Base-by-base conservation (phyloP, 2,888 invertebrate genomes). In the Autographa pulchrina region DNA sequence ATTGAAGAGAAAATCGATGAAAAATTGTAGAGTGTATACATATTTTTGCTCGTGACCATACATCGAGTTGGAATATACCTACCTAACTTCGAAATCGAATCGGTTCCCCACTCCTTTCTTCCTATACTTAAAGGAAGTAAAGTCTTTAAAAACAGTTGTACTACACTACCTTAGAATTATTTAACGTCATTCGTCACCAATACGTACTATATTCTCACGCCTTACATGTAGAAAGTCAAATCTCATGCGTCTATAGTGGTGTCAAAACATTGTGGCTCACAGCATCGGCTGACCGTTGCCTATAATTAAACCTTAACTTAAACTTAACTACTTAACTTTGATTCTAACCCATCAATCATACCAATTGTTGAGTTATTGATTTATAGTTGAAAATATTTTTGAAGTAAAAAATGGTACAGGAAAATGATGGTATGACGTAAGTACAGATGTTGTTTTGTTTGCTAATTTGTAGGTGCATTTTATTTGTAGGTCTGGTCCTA, bases 211-310 rank as follows among this genome's bases (percentile, higher is more conserved):
- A 56, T 83, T 83, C 85, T 78, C 85, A 83, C 83, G 83, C 72
- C 41, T 41, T 60, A 62, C 18, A 48, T 56, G 70, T 75, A 74
- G 82, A 83, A 85, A 85, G 82, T 76, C 52, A 60, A 73, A 77
- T 68, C 69, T 59, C 54, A 70, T 60, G 59, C 68, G 63, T 83
- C 86, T 81, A 88, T 89, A 88, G 88, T 88, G 80, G 71, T 90
- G 92, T 92, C 92, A 91, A 90, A 92, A 93, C 86, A 88, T 91
- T 92, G 86, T 90, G 88, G 87, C 82, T 76, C 80, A 77, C 83
- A 75, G 77, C 81, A 85, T 85, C 89, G 89, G 87, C 85, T 74
- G 59, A 48, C 68, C 84, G 85, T 89, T 89, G 89, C 82, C 89
- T 90, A 81, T 90, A 89, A 90, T 90, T 90, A 90, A 81, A 79